phyloP scores from a whole-genome alignment of 2,888 invertebrate species.

The Athrips mouffetella region DNA sequence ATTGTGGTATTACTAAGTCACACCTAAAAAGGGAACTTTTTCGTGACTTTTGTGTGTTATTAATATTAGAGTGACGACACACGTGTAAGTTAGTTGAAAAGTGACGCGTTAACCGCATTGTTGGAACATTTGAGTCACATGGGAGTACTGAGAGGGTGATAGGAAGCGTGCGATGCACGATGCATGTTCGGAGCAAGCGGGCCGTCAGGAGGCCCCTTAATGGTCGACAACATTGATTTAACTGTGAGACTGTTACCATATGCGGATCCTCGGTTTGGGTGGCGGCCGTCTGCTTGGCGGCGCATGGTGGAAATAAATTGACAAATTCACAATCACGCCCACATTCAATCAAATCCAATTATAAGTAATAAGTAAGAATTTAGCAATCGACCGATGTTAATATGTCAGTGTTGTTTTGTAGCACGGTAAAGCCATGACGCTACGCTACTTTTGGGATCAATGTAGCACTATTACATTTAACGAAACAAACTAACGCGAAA shows the following conservation, averaged over 20 bases:
- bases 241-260: constrained; percentile 84
- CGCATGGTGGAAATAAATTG: constrained; percentile 77
- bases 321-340: constrained; percentile 52
- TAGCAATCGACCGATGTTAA: background rate
- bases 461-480: background rate
- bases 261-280: constrained; percentile 93
- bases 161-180: constrained; percentile 71
- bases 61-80: constrained; percentile 26
- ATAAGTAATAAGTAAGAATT: constrained; percentile 11
- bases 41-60: constrained; percentile 13
- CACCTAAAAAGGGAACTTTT: background rate
- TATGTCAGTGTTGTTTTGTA: constrained; percentile 5
- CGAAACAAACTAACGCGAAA: no score
- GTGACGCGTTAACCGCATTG: constrained; percentile 29
- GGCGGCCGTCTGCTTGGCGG: constrained; percentile 85
- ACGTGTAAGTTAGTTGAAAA: constrained; percentile 27
- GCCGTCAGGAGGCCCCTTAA: constrained; percentile 63
- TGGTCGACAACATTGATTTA: constrained; percentile 61
- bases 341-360: constrained; percentile 29
- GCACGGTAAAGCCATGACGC: constrained; percentile 6
- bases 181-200: constrained; percentile 63
- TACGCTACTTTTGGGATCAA: background rate
- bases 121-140: no score
- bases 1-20: background rate
- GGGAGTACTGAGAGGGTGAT: constrained; percentile 51